These are phyloP conservation scores for Ashinkailepas kermadecensis DNA, from an alignment of 2,888 invertebrate species.

Conservation along the genomic window DNA sequence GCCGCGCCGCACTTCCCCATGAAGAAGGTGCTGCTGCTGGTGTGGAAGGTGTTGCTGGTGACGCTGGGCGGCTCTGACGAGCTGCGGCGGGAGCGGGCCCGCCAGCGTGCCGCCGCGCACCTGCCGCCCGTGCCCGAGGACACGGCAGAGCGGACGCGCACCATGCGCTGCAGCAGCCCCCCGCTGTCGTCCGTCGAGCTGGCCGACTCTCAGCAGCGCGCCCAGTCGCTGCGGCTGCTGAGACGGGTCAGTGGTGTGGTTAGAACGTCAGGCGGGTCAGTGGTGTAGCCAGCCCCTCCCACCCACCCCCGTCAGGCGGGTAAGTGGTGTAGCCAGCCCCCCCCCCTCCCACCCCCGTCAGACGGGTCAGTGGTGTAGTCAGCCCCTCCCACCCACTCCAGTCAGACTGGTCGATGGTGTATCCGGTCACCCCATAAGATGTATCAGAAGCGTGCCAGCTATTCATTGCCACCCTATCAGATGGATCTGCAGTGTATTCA, in stretches of 20 bases:
- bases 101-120: constrained; percentile 22
- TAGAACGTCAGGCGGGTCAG: no score
- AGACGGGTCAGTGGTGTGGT: constrained; percentile 23
- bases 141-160: constrained; percentile 84
- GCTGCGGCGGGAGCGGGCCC: constrained; percentile 45
- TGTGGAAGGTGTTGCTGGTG: constrained; percentile 92
- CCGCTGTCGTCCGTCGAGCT: constrained; percentile 87
- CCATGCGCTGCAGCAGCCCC: constrained; percentile 91
- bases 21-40: constrained; percentile 87
- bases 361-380: no score
- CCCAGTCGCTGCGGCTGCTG: constrained; percentile 28
- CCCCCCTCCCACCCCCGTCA: no score
- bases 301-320: no score
- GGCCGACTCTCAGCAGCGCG: constrained; percentile 49
- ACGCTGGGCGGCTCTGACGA: constrained; percentile 85
- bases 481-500: no score
- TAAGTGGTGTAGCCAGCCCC: no score
- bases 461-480: no score
- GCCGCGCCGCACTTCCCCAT: constrained; percentile 96
- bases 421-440: no score
- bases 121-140: constrained; percentile 79
- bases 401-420: no score
- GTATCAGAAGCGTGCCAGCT: no score
- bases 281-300: no score
- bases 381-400: no score